Evolutionary conservation across 2,113 vertebrate species (phyloP).

Genomic region (Otocyon megalotis): DNA sequence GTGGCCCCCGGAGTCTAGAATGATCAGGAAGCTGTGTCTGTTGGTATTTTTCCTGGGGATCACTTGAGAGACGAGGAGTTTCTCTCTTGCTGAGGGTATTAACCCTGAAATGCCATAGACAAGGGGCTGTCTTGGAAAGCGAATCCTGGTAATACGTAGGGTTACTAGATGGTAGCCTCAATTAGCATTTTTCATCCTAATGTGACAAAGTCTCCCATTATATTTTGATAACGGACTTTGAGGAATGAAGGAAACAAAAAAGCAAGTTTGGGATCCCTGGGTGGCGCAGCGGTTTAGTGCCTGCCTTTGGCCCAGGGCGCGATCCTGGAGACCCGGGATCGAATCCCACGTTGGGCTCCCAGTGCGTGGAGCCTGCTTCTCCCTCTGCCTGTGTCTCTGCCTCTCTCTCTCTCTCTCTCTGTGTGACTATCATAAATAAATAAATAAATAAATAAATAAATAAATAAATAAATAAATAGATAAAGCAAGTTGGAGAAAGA

Average conservation of each 20-base stretch:
- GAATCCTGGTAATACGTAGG: background rate
- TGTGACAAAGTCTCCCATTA: background rate
- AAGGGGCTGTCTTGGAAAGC: background rate
- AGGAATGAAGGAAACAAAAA: background rate
- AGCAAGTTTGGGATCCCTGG: too few relatives aligned
- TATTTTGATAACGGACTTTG: background rate
- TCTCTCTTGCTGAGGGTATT: background rate
- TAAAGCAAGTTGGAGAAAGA: background rate
- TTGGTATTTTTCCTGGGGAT: background rate
- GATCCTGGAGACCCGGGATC: too few relatives aligned
- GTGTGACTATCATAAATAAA: too few relatives aligned
- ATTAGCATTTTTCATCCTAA: background rate
- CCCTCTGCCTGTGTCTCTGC: too few relatives aligned
- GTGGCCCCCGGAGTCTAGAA: background rate
- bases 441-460: too few relatives aligned
- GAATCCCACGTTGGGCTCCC: too few relatives aligned
- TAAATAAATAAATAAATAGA: too few relatives aligned
- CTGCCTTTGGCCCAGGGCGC: too few relatives aligned
- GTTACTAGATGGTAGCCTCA: background rate
- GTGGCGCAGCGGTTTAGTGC: too few relatives aligned
- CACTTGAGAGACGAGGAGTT: background rate
- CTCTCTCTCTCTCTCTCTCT: too few relatives aligned
- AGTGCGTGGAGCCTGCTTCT: too few relatives aligned
- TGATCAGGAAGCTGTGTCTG: background rate
- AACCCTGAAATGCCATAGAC: background rate